These are phyloP conservation scores for Peucedramus taeniatus DNA, from an alignment of 2,113 vertebrate genomes.

Conservation along the genomic window DNA sequence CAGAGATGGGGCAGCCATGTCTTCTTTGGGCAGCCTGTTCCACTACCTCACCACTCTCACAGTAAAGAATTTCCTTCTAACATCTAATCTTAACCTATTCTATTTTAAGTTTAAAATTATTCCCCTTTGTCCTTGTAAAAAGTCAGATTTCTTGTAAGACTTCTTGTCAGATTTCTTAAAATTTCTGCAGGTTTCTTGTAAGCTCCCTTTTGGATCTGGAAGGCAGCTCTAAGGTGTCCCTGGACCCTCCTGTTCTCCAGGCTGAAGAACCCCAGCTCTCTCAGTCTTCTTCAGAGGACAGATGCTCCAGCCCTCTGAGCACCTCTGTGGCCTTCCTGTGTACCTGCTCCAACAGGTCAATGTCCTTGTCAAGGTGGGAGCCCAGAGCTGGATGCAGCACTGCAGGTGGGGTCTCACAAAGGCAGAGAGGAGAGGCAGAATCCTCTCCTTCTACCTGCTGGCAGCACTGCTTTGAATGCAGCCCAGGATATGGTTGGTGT, in stretches of 20 bases:
- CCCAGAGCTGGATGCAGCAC: background rate
- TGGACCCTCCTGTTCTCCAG: background rate
- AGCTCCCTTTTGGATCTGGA: background rate
- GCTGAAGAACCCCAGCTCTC: background rate
- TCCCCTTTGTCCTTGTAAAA: background rate
- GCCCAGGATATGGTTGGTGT: fast-evolving
- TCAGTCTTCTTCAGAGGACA: background rate
- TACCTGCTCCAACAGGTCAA: background rate
- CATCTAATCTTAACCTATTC: background rate
- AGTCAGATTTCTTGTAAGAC: background rate
- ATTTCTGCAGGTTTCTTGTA: background rate
- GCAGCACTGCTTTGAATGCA: background rate
- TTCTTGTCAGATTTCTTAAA: no score
- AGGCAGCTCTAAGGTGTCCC: background rate
- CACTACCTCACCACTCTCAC: background rate
- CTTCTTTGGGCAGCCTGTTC: background rate
- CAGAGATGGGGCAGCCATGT: background rate
- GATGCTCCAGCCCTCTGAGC: background rate
- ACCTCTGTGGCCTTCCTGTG: background rate
- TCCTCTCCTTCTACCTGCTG: background rate
- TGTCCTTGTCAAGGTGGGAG: background rate
- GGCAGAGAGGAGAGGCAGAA: background rate
- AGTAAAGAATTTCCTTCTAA: background rate
- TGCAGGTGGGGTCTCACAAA: background rate
- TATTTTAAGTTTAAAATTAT: background rate